phyloP scores from a whole-genome alignment of 2,797 vertebrate species.

The Anguilla anguilla region DNA sequence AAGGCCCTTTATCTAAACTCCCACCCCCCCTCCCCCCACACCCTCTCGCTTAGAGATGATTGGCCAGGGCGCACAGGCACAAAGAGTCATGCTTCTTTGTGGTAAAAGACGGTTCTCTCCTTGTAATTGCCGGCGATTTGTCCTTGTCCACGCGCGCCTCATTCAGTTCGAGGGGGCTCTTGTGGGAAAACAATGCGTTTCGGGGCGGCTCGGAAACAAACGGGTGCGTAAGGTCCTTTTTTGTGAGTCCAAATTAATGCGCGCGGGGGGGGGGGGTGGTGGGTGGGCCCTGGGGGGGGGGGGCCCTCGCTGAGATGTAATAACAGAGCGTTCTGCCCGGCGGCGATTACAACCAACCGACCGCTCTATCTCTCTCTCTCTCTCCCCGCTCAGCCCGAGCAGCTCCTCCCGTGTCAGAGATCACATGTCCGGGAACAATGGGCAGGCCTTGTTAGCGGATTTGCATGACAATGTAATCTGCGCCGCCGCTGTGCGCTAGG shows the following conservation, averaged over 20 bases:
- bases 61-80: neutral
- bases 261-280: neutral
- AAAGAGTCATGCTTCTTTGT: neutral
- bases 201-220: neutral
- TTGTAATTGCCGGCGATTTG: neutral
- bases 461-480: constrained; percentile 19
- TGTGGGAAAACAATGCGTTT: neutral
- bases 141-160: neutral
- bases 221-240: neutral
- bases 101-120: neutral
- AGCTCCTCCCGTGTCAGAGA: neutral
- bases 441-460: neutral
- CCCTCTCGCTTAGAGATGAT: neutral
- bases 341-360: neutral
- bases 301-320: neutral
- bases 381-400: neutral
- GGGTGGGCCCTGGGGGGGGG: too few relatives aligned
- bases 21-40: too few relatives aligned
- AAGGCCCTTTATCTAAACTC: neutral
- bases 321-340: neutral
- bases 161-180: neutral
- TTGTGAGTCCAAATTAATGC: neutral
- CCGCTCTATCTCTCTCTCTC: neutral
- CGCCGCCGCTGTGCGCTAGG: neutral
- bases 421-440: constrained; percentile 15